Evolutionary conservation across 2,888 invertebrate species (phyloP), one percentile per base, ranked within the genome.

Genomic region (Gandaritis pyraliata): DNA sequence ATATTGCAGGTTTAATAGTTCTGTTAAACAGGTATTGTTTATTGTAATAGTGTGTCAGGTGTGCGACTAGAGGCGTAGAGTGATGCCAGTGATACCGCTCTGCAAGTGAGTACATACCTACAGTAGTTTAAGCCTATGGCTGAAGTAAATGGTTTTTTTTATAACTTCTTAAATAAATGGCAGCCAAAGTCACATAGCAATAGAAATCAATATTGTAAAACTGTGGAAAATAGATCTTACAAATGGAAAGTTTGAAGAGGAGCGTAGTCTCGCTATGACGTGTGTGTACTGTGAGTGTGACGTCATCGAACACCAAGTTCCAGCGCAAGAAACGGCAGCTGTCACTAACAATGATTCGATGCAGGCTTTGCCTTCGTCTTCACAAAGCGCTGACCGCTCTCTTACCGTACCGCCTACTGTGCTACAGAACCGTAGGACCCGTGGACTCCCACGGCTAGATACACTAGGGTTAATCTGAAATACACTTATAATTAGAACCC

Each of bases 21-120:
- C n/a, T 47, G 46, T 47, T 47, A 13, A n/a, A 23, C 23, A 47
- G 29, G 39, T 53, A 23, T 47, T 55, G 47, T 55, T 39, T 39
- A 29, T 39, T 39, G 18, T 55, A 47, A 47, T 47, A 5, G 12
- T 0, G 38, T 38, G 53, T 45, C 29, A 8, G 2, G 41, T 23
- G 38, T 7, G 30, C 33, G 10, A 12, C 33, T 45, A 29, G 15
- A 30, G 4, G 16, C 36, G 6, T 5, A 53, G 2, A 45, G 16
- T 41, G 33, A 18, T 51, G 33, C 33, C 10, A n/a, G 5, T 3
- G n/a, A 45, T 33, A 30, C 30, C 43, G 15, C 4, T 29, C 11
- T 29, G 47, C 29, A 47, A 5, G 23, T 45, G 18, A 12, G 23
- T n/a, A n/a, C n/a, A n/a, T n/a, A n/a, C n/a, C n/a, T n/a, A n/a